These are phyloP conservation scores for Thyatira batis DNA, from an alignment of 2,888 invertebrate genomes.

Conservation along the genomic window DNA sequence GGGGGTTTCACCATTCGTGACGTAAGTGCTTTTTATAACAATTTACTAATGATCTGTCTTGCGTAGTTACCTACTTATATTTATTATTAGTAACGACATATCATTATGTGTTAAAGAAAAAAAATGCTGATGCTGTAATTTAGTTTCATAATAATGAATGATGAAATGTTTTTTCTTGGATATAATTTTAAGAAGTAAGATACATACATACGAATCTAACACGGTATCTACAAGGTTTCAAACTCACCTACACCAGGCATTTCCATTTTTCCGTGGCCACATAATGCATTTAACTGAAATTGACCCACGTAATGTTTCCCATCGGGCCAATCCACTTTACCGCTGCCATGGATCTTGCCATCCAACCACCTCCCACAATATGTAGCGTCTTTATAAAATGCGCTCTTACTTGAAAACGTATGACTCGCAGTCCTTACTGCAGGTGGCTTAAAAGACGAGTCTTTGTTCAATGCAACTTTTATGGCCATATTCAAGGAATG, in stretches of 20 bases:
- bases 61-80: too few relatives aligned
- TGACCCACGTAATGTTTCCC: constrained; percentile 91
- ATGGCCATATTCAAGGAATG: constrained; percentile 89
- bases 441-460: constrained; percentile 85
- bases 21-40: background rate
- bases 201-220: too few relatives aligned
- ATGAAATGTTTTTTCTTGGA: too few relatives aligned
- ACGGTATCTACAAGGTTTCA: constrained; percentile 1
- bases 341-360: constrained; percentile 92
- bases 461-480: constrained; percentile 84
- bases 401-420: constrained; percentile 86
- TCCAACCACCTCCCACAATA: constrained; percentile 92
- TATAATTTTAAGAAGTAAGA: too few relatives aligned
- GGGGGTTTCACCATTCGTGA: background rate
- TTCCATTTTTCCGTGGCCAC: constrained; percentile 88
- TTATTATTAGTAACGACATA: background rate
- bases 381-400: constrained; percentile 88
- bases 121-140: too few relatives aligned
- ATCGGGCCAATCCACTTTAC: constrained; percentile 91
- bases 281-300: constrained; percentile 87
- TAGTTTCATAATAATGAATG: too few relatives aligned
- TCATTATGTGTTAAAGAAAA: too few relatives aligned
- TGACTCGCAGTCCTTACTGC: constrained; percentile 87
- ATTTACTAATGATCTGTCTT: background rate
- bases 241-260: constrained; percentile 82